Base-by-base conservation (phyloP, 92 coral and sea anemone genomes). In the Chrysogorgia sp. region DNA sequence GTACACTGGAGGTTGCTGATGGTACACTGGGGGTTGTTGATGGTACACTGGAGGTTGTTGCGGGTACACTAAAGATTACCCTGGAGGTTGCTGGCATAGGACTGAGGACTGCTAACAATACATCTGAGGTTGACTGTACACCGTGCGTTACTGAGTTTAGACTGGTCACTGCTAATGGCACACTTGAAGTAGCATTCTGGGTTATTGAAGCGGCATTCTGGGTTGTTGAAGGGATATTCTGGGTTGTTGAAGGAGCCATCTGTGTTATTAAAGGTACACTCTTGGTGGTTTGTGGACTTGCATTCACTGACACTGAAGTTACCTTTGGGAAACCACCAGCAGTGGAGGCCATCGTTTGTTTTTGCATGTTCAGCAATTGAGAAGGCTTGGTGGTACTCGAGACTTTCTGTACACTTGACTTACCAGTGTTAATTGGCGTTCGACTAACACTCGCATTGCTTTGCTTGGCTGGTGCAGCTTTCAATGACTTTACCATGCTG, bases 381-480 rank as follows among this genome's bases (percentile, higher is more conserved):
- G 67, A 47, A 31, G 57, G 15, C 21, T 21, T 6, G 21, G 56
- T 14, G 49, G 84, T 14, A 45, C 2, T 32, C 37, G 61, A 9
- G 59, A 43, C 35, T 34, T 49, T 23, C 17, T 56, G 79, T 6
- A 17, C 62, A 23, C 55, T 48, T 23, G 76, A 58, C 15, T 33
- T 45, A 19, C 59, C 48, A 14, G 34, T 32, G 0, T 40, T 53
- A 15, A 19, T 55, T 15, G 48, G 50, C 4, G 41, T 30, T 28
- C 49, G 65, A 21, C 62, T 25, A 29, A 10, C 34, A 49, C 77
- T 30, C 12, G 79, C 30, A 34, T 24, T 68, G 75, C 58, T 68
- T n/a, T 55, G 2, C 23, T 63, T 48, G 24, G 57, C 68, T 25
- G 55, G 59, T 57, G 59, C 43, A 30, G 81, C 26, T 25, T 40